Percentiles rank a stretch among this genome's conserved stretches.
Conservation (phyloP, 2,797 vertebrate genomes). For the Neostethus bicornis region DNA sequence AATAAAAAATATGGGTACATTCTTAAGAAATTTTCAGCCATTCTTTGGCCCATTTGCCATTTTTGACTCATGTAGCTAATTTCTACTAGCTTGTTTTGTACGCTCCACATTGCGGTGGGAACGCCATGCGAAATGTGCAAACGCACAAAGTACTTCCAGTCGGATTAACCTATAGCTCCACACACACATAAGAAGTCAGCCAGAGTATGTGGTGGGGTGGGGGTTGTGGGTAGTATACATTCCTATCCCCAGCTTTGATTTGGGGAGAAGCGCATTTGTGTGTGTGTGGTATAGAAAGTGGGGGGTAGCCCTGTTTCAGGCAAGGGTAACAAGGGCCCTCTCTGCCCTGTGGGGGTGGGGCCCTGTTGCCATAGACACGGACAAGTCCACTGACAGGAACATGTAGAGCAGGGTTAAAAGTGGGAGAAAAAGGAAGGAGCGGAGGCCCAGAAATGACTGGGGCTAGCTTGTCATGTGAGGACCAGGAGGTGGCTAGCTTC, state of each 20-base stretch:
- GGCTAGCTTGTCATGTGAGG: conserved; percentile 71
- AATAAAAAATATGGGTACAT: conserved; percentile 58
- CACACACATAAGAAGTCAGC: conserved; percentile 59
- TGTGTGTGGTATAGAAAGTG: conserved; percentile 43
- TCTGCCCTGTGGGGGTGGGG: conserved; percentile 79
- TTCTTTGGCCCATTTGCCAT: conserved; percentile 68
- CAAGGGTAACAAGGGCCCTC: conserved; percentile 77
- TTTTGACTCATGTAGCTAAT: conserved; percentile 56
- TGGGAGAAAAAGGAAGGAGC: conserved; percentile 50
- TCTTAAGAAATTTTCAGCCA: conserved; percentile 65
- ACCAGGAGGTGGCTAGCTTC: conserved; percentile 60
- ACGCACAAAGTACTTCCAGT: conserved; percentile 72
- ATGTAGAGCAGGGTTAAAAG: conserved; percentile 72
- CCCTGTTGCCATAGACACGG: conserved; percentile 79
- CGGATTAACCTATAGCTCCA: conserved; percentile 77
- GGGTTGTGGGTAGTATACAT: conserved; percentile 67
- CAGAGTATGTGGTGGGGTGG: conserved; percentile 52
- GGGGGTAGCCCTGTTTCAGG: conserved; percentile 71
- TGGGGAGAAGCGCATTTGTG: conserved; percentile 30
- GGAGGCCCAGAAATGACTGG: conserved; percentile 56
- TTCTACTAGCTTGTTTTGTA: conserved; percentile 48
- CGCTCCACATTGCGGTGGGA: conserved; percentile 76
- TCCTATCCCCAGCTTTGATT: conserved; percentile 70
- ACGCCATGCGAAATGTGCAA: conserved; percentile 73
- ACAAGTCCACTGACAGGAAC: conserved; percentile 79